Base-by-base conservation (phyloP, 2,113 vertebrate species). In the Heterotilapia buettikoferi region DNA sequence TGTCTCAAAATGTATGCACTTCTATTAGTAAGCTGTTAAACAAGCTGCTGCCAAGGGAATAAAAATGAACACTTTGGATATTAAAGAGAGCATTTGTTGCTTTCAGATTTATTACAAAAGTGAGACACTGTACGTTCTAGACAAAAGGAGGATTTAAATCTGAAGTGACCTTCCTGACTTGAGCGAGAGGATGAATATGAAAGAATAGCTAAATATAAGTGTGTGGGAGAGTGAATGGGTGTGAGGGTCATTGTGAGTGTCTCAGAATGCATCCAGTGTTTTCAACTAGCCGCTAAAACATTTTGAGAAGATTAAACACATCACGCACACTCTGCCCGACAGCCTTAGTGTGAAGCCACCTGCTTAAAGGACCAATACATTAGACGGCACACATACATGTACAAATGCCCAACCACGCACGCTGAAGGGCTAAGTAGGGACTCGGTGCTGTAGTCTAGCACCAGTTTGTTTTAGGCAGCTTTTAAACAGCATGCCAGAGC, bases 401-500 rank as follows among this genome's bases (percentile, higher is more conserved):
- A 86, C 29, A 83, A 26, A 89, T 24, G 78, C 83, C 71, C 33
- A 38, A 11, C 33, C 71, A 13, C 59, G 76, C 90, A 87, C 31
- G 73, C 80, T 61, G n/a, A 92, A 89, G 91, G 81, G 90, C 86
- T 90, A 92, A 95, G 89, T 86, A 92, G 90, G 84, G 84, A 86
- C 86, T 83, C 26, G 52, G 85, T 83, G 87, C 89, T 88, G 83
- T 86, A 86, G 91, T 93, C 86, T 85, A 90, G 88, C 87, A 89
- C 93, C 91, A 87, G 93, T 94, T 95, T 92, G 93, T 95, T 94
- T 95, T 94, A 90, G 92, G 83, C 94, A 93, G 93, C 93, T 93
- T 95, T 93, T 94, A 92, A 94, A 93, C 93, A 92, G 90, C 92
- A 92, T 94, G 93, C 92, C 92, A 86, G 85, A 88, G 90, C 92